Percentiles rank a stretch among this genome's conserved stretches.
phyloP scores from a whole-genome alignment of 2,113 vertebrate species.

The Merops nubicus region DNA sequence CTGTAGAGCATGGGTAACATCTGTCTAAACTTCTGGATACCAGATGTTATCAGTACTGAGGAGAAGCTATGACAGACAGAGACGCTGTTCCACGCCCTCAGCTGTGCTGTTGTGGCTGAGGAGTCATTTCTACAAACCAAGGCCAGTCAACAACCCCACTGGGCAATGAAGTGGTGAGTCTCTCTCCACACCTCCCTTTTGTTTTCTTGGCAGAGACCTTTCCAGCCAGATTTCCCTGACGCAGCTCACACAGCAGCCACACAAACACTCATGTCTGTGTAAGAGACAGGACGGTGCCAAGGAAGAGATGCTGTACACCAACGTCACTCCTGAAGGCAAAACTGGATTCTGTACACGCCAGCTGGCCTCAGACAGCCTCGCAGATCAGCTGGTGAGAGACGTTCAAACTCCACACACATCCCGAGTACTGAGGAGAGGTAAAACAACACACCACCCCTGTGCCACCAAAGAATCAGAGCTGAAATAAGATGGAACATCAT shows the following conservation, averaged over 20 bases:
- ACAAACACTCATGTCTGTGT: accelerated
- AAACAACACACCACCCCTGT: neutral
- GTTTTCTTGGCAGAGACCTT: neutral
- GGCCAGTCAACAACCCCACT: accelerated
- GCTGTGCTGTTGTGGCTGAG: accelerated
- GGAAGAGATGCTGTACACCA: accelerated
- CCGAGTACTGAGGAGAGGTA: neutral
- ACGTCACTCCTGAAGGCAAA: neutral
- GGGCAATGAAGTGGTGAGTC: accelerated
- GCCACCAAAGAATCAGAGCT: neutral
- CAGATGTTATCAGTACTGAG: neutral
- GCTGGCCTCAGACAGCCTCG: neutral
- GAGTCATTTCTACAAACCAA: accelerated
- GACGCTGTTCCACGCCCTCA: too few species aligned
- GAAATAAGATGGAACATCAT: neutral
- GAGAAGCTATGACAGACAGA: accelerated
- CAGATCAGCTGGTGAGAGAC: neutral
- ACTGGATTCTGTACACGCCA: neutral
- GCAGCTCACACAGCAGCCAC: neutral
- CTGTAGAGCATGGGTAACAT: neutral
- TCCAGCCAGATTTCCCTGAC: neutral
- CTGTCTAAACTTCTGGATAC: neutral
- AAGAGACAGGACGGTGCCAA: neutral
- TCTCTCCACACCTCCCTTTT: neutral
- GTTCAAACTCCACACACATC: neutral